Evolutionary conservation across 2,888 invertebrate species (phyloP), one percentile per base, ranked within the genome.

Genomic region (Lordiphosa andalusiaca): DNA sequence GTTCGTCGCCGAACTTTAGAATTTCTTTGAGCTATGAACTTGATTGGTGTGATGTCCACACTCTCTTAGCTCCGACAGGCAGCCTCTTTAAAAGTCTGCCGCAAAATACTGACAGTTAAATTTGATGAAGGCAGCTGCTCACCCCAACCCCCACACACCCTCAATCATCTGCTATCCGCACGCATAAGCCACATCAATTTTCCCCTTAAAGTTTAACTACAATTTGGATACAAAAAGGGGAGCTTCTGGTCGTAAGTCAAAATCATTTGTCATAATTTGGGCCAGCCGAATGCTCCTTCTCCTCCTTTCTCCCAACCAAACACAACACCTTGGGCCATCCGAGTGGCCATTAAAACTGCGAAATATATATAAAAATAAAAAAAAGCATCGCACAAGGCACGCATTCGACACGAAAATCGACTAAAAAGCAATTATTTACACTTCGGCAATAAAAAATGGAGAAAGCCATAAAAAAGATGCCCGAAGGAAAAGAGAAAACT

Each of bases 381-480:
- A 49, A 53, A 41, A 35, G 12, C 38, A 30, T 49, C 54, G 63
- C 63, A 54, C 47, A 63, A 55, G 69, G 60, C 37, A 53, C 46
- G 39, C 60, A 69, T 70, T 83, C 73, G 50, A 65, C 71, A 73
- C 71, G 77, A 84, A 77, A 80, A 69, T 77, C 73, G 66, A 82
- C 69, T 77, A 68, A 71, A 83, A 85, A 83, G 73, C 80, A 84
- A 81, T 81, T 81, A 85, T 84, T 78, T 84, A 78, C 81, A 81
- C 71, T 75, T 67, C 33, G 60, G 69, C 75, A 82, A 78, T 81
- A 84, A 78, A 83, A 65, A 75, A 68, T 70, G 76, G 61, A 62
- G 53, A 58, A 56, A 59, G 16, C 37, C 49, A 48, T 21, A 38
- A 19, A 19, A 49, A 40, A 40, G 44, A 19, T n/a, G 19, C 30